Conservation (phyloP, 2,888 invertebrate genomes). For the Lobophora halterata region DNA sequence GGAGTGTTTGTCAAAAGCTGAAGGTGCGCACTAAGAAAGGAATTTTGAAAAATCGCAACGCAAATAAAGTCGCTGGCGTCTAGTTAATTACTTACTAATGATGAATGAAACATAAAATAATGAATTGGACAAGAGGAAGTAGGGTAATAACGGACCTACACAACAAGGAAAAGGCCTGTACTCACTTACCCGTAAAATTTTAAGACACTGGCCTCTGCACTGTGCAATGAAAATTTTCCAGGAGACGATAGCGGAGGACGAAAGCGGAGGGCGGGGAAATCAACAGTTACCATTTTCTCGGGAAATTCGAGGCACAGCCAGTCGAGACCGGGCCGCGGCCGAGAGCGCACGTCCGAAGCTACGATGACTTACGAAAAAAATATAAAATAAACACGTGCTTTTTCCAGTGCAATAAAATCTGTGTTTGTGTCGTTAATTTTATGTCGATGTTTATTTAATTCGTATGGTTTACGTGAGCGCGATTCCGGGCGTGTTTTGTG, state of each 20-base stretch:
- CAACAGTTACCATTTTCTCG: constrained; percentile 21
- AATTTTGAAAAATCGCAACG: too few relatives aligned
- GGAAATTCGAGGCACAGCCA: constrained; percentile 6
- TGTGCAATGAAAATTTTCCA: constrained; percentile 23
- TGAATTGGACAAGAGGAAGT: too few relatives aligned
- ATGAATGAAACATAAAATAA: too few relatives aligned
- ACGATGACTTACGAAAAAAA: constrained; percentile 9
- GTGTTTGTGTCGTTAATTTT: constrained; percentile 21
- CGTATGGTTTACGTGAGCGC: constrained; percentile 4
- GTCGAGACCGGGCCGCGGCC: constrained; percentile 5
- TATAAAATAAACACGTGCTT: constrained; percentile 21
- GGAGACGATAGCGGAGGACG: constrained; percentile 7
- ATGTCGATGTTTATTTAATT: constrained; percentile 20
- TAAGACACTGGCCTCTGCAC: constrained; percentile 7
- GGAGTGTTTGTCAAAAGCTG: too few relatives aligned
- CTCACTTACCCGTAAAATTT: neutral
- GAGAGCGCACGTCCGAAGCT: constrained; percentile 8
- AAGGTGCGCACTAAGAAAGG: too few relatives aligned
- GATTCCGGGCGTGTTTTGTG: constrained; percentile 16
- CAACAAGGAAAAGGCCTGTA: constrained; percentile 3
- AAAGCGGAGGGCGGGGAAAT: constrained; percentile 11
- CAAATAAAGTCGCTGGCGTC: too few relatives aligned
- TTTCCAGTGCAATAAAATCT: constrained; percentile 20
- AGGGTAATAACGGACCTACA: neutral
- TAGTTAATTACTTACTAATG: too few relatives aligned